Percentiles rank a stretch among this genome's conserved stretches.
These are phyloP conservation scores for Ophion ventricosus DNA, from an alignment of 2,888 invertebrate genomes.

Conservation along the genomic window DNA sequence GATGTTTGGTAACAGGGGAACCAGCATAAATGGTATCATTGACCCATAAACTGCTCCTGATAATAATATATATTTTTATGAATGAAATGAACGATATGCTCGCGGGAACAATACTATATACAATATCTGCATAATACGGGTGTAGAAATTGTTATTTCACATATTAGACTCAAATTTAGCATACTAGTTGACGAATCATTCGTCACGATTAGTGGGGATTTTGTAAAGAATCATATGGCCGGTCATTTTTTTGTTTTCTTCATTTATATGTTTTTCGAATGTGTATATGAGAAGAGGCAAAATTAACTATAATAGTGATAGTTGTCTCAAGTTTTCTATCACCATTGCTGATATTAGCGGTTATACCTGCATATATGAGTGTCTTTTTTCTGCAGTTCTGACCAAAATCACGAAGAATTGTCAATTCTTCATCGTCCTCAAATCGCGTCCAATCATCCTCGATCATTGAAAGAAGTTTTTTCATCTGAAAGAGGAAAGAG, in stretches of 20 bases:
- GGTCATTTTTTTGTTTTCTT: background rate
- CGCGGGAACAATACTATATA: background rate
- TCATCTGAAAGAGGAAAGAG: conserved; percentile 54
- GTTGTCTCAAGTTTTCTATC: background rate
- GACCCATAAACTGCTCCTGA: conserved; percentile 65
- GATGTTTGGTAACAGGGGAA: conserved; percentile 59
- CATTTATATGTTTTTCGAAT: too few species aligned
- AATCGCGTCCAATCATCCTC: conserved; percentile 58
- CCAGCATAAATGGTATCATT: conserved; percentile 67
- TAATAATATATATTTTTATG: background rate
- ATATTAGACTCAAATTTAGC: too few species aligned
- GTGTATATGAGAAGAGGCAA: too few species aligned
- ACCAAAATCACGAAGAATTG: conserved; percentile 62
- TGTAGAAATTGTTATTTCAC: too few species aligned
- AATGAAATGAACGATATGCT: background rate
- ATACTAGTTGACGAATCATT: background rate
- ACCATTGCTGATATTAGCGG: too few species aligned
- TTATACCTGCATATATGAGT: conserved; percentile 65
- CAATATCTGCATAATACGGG: background rate
- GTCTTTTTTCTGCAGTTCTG: conserved; percentile 56
- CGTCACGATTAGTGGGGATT: background rate
- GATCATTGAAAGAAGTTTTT: conserved; percentile 50
- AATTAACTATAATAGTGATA: background rate
- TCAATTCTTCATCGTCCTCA: conserved; percentile 45
- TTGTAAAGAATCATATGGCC: background rate